Evolutionary conservation across 2,113 vertebrate species (phyloP).

Genomic region (Engraulis encrasicolus): DNA sequence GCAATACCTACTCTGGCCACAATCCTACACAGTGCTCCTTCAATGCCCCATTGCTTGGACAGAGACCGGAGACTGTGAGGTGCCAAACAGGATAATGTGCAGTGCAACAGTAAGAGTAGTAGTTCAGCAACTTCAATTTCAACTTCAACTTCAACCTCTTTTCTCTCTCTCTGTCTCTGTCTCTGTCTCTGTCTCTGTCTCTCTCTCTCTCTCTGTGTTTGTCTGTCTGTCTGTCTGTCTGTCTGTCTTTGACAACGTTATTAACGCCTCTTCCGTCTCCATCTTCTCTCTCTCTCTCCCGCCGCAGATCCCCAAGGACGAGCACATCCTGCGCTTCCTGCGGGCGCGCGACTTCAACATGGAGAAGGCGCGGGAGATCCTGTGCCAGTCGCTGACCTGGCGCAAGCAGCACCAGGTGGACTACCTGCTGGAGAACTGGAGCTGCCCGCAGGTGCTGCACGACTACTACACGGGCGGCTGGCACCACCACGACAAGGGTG

Average conservation of each 20-base stretch:
- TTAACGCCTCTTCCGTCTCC: background rate
- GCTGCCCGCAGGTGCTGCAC: conserved; percentile 90
- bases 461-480: conserved; percentile 95
- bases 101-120: too few species aligned
- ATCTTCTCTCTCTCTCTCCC: background rate
- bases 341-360: conserved; percentile 94
- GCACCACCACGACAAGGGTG: conserved; percentile 96
- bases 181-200: background rate
- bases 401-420: conserved; percentile 97
- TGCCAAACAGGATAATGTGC: too few species aligned
- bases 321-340: conserved; percentile 93
- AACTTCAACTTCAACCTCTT: too few species aligned
- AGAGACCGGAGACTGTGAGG: too few species aligned
- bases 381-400: conserved; percentile 94
- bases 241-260: background rate
- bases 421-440: conserved; percentile 94
- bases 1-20: too few species aligned
- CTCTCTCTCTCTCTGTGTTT: background rate
- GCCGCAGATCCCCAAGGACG: conserved; percentile 91
- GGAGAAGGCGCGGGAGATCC: conserved; percentile 89
- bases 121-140: too few species aligned
- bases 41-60: too few species aligned
- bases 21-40: too few species aligned
- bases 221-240: background rate
- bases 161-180: background rate